Conservation (phyloP, 2,113 vertebrate genomes). For the Acrocephalus arundinaceus region DNA sequence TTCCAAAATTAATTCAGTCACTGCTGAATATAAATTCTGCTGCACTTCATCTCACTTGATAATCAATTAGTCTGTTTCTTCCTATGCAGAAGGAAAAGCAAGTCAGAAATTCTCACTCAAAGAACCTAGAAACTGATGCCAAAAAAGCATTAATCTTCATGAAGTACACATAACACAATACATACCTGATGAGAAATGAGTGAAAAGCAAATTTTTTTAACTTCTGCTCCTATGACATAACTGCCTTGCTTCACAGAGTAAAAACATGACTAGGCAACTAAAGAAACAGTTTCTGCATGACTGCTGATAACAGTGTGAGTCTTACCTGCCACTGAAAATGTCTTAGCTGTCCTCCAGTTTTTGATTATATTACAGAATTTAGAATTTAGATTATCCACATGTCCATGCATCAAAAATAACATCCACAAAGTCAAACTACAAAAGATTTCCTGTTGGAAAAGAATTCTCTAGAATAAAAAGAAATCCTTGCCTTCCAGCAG, state of each 20-base stretch:
- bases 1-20: slow-evolving; percentile 71
- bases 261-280: neutral
- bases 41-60: slow-evolving; percentile 68
- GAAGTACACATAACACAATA: neutral
- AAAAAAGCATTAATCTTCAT: neutral
- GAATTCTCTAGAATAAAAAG: neutral
- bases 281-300: neutral
- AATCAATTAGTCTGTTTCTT: slow-evolving; percentile 68
- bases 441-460: neutral
- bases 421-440: neutral
- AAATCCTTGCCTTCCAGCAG: neutral
- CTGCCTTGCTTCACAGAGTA: neutral
- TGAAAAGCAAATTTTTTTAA: neutral
- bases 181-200: neutral
- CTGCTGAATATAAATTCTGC: slow-evolving; percentile 53
- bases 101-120: neutral
- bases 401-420: neutral
- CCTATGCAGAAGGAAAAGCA: slow-evolving; percentile 31
- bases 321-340: neutral
- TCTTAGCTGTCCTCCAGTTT: neutral
- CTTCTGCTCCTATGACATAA: neutral
- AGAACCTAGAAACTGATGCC: neutral
- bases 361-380: neutral
- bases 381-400: neutral
- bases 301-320: neutral